A percentile compares a stretch with the other conserved stretches of the same genome.
These are phyloP conservation scores for Nineta flava DNA, from an alignment of 2,888 invertebrate genomes.

Conservation along the genomic window DNA sequence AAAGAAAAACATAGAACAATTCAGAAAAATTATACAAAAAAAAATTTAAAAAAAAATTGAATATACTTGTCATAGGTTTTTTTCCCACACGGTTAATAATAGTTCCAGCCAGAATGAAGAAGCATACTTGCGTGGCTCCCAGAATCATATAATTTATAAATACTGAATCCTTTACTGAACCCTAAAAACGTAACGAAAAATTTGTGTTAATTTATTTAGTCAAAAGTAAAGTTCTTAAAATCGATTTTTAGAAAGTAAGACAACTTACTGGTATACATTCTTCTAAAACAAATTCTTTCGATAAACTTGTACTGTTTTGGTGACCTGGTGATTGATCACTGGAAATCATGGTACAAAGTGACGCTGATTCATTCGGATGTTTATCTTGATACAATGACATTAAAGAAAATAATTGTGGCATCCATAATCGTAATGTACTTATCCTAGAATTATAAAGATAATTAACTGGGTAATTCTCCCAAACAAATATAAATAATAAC, in stretches of 20 bases:
- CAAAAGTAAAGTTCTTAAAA: too few relatives aligned
- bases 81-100: constrained; percentile 35
- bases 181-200: constrained; percentile 19
- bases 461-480: background rate
- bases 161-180: constrained; percentile 25
- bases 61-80: constrained; percentile 36
- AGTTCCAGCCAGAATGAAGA: constrained; percentile 42
- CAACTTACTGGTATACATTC: constrained; percentile 3
- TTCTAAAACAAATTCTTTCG: constrained; percentile 12
- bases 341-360: constrained; percentile 32
- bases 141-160: constrained; percentile 56
- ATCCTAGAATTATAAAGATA: constrained; percentile 22
- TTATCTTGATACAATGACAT: constrained; percentile 28
- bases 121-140: constrained; percentile 41
- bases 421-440: constrained; percentile 72
- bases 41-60: too few relatives aligned
- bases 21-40: too few relatives aligned
- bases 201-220: too few relatives aligned
- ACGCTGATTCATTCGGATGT: constrained; percentile 21
- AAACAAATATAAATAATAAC: too few relatives aligned
- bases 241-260: too few relatives aligned
- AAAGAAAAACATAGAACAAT: constrained; percentile 6
- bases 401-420: constrained; percentile 70
- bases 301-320: constrained; percentile 3
- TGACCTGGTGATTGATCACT: background rate